phyloP scores from a whole-genome alignment of 2,797 vertebrate genomes.

The Lateolabrax maculatus region DNA sequence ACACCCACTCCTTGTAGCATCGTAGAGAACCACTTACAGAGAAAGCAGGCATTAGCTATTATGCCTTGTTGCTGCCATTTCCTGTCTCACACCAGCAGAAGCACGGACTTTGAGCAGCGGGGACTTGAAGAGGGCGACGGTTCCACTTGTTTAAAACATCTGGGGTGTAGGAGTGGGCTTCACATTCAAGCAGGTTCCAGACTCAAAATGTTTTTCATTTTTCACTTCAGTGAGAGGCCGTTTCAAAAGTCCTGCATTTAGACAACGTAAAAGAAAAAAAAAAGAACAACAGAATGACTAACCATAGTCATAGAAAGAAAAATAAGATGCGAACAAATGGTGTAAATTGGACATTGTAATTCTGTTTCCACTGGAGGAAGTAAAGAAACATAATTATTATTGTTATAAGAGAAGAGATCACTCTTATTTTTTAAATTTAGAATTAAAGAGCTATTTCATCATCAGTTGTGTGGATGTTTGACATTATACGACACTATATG shows the following conservation, averaged over 20 bases:
- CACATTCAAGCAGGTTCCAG: slow-evolving; percentile 42
- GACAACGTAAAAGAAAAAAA: neutral
- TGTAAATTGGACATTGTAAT: neutral
- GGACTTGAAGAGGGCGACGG: slow-evolving; percentile 62
- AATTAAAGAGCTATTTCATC: neutral
- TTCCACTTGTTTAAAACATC: slow-evolving; percentile 83
- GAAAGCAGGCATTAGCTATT: slow-evolving; percentile 81
- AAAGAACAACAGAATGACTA: neutral
- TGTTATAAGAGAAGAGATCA: neutral
- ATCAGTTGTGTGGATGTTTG: neutral
- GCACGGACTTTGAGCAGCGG: slow-evolving; percentile 73
- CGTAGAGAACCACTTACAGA: slow-evolving; percentile 86
- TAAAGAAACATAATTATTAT: neutral
- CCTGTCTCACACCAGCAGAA: slow-evolving; percentile 85
- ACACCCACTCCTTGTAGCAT: slow-evolving; percentile 80
- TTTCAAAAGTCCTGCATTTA: slow-evolving; percentile 1
- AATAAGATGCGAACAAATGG: slow-evolving; percentile 9
- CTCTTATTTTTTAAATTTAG: neutral
- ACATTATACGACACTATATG: neutral
- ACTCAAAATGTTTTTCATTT: slow-evolving; percentile 24
- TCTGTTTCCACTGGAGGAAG: neutral
- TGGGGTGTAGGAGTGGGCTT: slow-evolving; percentile 53
- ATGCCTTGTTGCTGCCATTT: slow-evolving; percentile 84
- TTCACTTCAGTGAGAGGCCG: slow-evolving; percentile 9
- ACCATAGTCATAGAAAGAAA: slow-evolving; percentile 39